Base-by-base conservation (phyloP, 1,140 invertebrate species). In the Lepeophtheirus salmonis region DNA sequence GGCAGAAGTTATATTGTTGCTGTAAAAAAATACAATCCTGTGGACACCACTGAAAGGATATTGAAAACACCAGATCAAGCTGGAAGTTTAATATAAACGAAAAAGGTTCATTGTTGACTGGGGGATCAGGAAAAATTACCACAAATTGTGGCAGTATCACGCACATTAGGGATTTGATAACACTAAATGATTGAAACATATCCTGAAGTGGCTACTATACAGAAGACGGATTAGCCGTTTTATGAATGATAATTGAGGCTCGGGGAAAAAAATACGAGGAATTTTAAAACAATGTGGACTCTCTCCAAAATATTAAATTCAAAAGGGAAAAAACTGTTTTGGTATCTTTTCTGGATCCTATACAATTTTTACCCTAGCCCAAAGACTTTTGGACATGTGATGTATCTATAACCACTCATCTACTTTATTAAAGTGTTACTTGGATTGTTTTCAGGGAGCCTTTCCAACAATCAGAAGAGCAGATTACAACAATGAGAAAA, bases 371-470 rank as follows among this genome's bases (percentile, higher is more conserved):
- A n/a, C 66, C 65, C 23, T 50, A 62, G 49, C 18, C 64, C 18
- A 64, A 64, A 51, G 61, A 80, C 14, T 97, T 92, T 71, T 97
- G 88, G 85, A 95, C 90, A 2, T 98, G 97, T 71, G 77, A 81
- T 59, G 95, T 95, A 2, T 97, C 91, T 0, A 72, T 99, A 62
- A 98, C 95, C n/a, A 96, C 94, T 1, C 94, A 94, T 12, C 94
- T 94, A 0, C 95, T 87, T 73, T 84, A 81, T 20, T 95, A 99
- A 75, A 89, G 83, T 67, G 94, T 99, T 56, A 88, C 83, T 48
- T 99, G 95, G 95, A 90, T 97, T 61, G 80, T 99, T 0, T 95
- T 97, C 70, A 86, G 91, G 67, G 80, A 90, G 26, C 84, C 86
- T 6, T 81, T 97, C 26, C 77, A 86, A 74, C 80, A 95, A 1